Conservation (phyloP, 2,113 vertebrate species). For the Axis porcinus region DNA sequence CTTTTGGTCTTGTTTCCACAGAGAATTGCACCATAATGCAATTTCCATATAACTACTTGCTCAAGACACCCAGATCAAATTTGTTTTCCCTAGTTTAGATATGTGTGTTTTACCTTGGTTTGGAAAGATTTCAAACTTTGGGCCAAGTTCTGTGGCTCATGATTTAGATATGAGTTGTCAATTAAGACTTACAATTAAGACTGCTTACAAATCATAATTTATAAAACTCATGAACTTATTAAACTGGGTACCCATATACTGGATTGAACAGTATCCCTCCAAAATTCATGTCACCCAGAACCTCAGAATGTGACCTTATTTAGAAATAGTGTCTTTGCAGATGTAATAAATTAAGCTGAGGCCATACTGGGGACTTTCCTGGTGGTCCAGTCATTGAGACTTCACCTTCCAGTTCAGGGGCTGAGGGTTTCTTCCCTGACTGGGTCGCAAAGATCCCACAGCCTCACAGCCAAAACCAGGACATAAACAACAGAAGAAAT, state of each 20-base stretch:
- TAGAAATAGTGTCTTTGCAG: neutral
- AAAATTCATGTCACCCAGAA: neutral
- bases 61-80: neutral
- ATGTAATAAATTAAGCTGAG: neutral
- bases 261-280: neutral
- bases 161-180: neutral
- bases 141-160: neutral
- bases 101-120: neutral
- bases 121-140: neutral
- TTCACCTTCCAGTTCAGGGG: neutral
- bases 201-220: neutral
- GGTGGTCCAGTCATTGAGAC: neutral
- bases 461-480: neutral
- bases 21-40: neutral
- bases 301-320: neutral
- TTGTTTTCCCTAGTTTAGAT: neutral
- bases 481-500: neutral
- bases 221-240: neutral
- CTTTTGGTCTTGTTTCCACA: neutral
- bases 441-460: accelerated
- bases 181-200: neutral
- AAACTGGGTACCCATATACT: neutral
- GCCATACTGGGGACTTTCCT: neutral
- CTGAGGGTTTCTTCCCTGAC: neutral
- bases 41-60: neutral